These are phyloP conservation scores for Drosophila miranda DNA, from an alignment of 1,140 invertebrate genomes.

Conservation along the genomic window DNA sequence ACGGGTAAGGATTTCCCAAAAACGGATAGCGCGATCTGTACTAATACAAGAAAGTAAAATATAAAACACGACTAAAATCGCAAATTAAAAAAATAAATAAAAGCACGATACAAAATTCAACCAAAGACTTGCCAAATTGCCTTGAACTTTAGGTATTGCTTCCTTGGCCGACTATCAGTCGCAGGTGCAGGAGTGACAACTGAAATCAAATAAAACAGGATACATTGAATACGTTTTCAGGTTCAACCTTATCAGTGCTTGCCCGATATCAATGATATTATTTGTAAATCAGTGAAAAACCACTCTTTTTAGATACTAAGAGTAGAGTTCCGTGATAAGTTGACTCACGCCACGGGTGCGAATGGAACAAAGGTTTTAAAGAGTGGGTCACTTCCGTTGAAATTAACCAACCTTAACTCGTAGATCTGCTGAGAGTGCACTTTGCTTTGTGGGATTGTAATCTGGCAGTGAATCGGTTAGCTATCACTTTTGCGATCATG, in stretches of 20 bases:
- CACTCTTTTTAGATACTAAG: not conserved
- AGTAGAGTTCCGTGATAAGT: not conserved
- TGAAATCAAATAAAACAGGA: too few relatives aligned
- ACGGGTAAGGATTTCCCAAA: slow-evolving; percentile 18
- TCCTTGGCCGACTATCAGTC: too few relatives aligned
- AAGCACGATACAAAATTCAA: not conserved
- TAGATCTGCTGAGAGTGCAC: slow-evolving; percentile 18
- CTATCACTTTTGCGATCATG: slow-evolving; percentile 9
- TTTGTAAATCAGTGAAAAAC: too few relatives aligned
- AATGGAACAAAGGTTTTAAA: not conserved
- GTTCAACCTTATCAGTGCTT: too few relatives aligned
- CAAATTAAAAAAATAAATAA: too few relatives aligned
- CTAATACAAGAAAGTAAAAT: not conserved
- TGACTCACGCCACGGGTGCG: too few relatives aligned
- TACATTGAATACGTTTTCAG: too few relatives aligned
- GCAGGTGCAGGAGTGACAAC: too few relatives aligned
- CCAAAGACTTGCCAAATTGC: too few relatives aligned
- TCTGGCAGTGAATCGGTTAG: slow-evolving; percentile 4
- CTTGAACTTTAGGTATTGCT: too few relatives aligned
- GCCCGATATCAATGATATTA: too few relatives aligned
- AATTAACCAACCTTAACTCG: not conserved
- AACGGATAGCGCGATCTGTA: not conserved
- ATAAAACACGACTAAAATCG: not conserved
- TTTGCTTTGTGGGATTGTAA: slow-evolving; percentile 5
- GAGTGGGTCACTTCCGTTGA: slow-evolving; percentile 34